phyloP scores from a whole-genome alignment of 2,113 vertebrate genomes.

The Sander lucioperca region DNA sequence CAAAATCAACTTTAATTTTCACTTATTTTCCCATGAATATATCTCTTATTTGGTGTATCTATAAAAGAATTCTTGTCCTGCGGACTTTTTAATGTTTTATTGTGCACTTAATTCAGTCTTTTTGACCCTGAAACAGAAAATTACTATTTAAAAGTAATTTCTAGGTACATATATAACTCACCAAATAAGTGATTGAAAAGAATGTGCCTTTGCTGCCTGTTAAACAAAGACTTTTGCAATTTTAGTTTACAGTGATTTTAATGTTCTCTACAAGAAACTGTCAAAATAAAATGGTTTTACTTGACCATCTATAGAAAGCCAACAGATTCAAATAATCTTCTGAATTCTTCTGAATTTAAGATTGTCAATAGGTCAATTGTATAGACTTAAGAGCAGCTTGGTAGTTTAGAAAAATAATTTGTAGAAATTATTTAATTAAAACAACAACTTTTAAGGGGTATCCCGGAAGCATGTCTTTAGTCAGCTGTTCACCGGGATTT shows the following conservation, averaged over 20 bases:
- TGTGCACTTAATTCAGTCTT: background rate
- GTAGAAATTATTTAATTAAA: too few relatives aligned
- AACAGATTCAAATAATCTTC: background rate
- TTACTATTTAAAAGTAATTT: background rate
- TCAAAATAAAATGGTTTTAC: background rate
- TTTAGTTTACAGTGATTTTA: background rate
- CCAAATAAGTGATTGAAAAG: background rate
- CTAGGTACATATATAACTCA: background rate
- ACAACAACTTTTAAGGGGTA: background rate
- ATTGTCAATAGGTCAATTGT: background rate
- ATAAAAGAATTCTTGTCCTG: background rate
- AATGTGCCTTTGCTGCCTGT: background rate
- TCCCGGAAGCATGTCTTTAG: too few relatives aligned
- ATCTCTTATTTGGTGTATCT: background rate
- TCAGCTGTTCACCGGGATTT: background rate
- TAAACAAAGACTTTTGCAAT: background rate
- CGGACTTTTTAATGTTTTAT: background rate
- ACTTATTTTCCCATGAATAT: background rate
- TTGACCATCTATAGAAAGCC: background rate
- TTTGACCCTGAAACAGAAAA: background rate
- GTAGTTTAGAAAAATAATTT: background rate
- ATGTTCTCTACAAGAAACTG: too few relatives aligned
- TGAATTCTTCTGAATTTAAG: background rate
- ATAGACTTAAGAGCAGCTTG: background rate
- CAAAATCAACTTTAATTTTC: background rate